These are phyloP conservation scores for Psittacula derbiana DNA, from an alignment of 2,797 vertebrate genomes.

Conservation along the genomic window DNA sequence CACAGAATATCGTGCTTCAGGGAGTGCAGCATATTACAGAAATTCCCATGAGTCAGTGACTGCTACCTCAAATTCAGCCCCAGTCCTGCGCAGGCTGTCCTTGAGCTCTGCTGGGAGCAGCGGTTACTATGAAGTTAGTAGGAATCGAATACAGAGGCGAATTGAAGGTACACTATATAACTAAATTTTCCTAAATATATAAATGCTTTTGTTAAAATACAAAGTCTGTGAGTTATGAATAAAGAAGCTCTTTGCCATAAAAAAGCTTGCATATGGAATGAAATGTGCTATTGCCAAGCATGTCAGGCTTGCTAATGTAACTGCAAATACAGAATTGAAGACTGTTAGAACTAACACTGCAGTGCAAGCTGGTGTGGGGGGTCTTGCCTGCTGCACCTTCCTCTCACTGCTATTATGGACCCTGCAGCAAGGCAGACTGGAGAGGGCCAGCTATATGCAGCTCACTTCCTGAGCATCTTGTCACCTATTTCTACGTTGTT, in stretches of 20 bases:
- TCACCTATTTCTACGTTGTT: not conserved
- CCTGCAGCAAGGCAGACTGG: not conserved
- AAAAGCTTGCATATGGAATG: not conserved
- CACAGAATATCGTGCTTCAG: constrained; percentile 76
- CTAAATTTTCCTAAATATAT: not conserved
- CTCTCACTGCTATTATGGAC: not conserved
- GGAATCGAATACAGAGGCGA: constrained; percentile 78
- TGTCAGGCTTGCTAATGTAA: not conserved
- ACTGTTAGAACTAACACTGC: not conserved
- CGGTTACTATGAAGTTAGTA: constrained; percentile 73
- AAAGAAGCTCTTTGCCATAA: not conserved
- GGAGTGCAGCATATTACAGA: constrained; percentile 76
- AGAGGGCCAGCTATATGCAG: not conserved
- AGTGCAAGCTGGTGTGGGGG: not conserved
- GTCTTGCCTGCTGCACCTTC: not conserved
- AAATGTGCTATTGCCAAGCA: not conserved
- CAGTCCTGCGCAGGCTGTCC: constrained; percentile 75
- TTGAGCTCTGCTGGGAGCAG: constrained; percentile 74
- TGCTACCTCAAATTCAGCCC: constrained; percentile 69
- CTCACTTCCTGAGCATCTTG: not conserved
- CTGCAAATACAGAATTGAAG: not conserved
- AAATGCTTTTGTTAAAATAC: not conserved
- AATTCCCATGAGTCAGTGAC: constrained; percentile 58
- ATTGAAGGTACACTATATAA: constrained; percentile 83
- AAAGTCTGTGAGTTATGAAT: not conserved